Evolutionary conservation across 2,113 vertebrate species (phyloP).

Genomic region (Oxygymnocypris stewartii): DNA sequence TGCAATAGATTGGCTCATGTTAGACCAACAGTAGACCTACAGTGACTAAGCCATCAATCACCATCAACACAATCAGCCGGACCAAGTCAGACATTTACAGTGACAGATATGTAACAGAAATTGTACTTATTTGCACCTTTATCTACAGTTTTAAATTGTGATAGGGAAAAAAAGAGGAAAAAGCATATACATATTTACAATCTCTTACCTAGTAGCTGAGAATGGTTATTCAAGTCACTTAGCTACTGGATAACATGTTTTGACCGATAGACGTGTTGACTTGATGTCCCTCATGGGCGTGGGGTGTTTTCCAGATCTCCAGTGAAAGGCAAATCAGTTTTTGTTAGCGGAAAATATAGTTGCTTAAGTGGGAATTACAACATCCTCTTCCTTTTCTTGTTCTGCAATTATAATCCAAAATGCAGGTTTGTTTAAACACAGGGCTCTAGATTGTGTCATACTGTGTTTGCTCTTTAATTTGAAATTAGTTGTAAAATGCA

Average conservation of each 20-base stretch:
- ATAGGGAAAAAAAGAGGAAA: background rate
- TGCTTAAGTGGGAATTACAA: constrained; percentile 58
- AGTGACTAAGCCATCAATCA: background rate
- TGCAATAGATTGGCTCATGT: background rate
- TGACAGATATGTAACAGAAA: background rate
- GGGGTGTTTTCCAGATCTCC: constrained; percentile 53
- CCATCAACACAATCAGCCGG: background rate
- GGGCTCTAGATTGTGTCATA: constrained; percentile 46
- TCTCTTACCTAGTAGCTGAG: too few species aligned
- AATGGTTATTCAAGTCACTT: background rate
- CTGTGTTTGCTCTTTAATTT: constrained; percentile 60
- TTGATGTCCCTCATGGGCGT: constrained; percentile 26
- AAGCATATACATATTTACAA: background rate
- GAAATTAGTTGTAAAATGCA: constrained; percentile 59
- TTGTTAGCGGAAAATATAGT: constrained; percentile 55
- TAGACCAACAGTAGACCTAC: background rate
- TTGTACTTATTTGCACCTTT: background rate
- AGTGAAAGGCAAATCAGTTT: constrained; percentile 56
- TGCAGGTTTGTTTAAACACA: constrained; percentile 58
- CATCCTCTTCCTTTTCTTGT: constrained; percentile 59
- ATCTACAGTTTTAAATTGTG: background rate
- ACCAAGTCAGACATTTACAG: background rate
- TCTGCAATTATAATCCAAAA: constrained; percentile 63
- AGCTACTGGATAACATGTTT: constrained; percentile 38
- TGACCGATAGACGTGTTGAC: constrained; percentile 40